These are phyloP conservation scores for Himalopsyche phryganea DNA, from an alignment of 1,140 invertebrate genomes.

Conservation along the genomic window DNA sequence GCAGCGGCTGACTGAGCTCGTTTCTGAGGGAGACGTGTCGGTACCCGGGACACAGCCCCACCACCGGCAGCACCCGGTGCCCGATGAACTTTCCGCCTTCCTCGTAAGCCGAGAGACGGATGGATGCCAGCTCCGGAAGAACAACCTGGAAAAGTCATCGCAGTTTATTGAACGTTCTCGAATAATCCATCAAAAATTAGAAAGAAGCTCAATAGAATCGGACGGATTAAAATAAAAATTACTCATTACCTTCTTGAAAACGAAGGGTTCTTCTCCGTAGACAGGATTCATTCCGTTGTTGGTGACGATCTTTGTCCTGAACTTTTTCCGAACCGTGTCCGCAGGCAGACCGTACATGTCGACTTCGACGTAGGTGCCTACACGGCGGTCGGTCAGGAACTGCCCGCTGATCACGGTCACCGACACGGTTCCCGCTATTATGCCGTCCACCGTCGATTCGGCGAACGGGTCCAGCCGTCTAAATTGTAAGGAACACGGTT, in stretches of 20 bases:
- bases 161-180: too few relatives aligned
- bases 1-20: conserved; percentile 92
- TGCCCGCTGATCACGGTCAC: conserved; percentile 88
- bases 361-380: conserved; percentile 97
- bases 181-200: too few relatives aligned
- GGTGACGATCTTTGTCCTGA: conserved; percentile 87
- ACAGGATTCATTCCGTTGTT: conserved; percentile 96
- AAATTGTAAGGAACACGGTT: too few relatives aligned
- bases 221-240: not conserved
- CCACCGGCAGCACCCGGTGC: conserved; percentile 92
- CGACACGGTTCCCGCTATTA: conserved; percentile 94
- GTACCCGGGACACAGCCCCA: conserved; percentile 93
- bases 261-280: conserved; percentile 95
- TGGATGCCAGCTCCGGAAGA: conserved; percentile 91
- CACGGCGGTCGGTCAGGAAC: conserved; percentile 93
- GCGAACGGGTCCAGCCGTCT: conserved; percentile 95
- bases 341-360: conserved; percentile 99
- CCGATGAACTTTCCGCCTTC: conserved; percentile 92
- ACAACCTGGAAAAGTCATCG: conserved; percentile 72
- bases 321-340: conserved; percentile 96
- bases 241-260: conserved; percentile 88
- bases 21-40: conserved; percentile 82
- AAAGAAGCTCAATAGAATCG: too few relatives aligned
- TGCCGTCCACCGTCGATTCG: conserved; percentile 97
- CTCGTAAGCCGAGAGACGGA: conserved; percentile 95